phyloP scores from a whole-genome alignment of 2,113 vertebrate genomes.

The Chaetodon trifascialis region DNA sequence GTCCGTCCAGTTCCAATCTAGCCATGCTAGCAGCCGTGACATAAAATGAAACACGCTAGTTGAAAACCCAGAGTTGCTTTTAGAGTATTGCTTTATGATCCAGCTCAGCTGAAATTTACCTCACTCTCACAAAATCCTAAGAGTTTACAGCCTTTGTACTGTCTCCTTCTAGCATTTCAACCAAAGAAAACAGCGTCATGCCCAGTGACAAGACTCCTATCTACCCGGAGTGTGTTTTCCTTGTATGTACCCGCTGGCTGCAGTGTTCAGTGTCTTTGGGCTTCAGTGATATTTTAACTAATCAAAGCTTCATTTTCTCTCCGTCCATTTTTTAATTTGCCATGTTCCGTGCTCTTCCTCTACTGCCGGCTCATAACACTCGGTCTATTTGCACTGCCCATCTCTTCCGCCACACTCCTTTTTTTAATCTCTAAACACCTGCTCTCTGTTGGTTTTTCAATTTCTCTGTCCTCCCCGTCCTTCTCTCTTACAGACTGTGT shows the following conservation, averaged over 20 bases:
- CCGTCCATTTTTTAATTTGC: no score
- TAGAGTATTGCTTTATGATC: not conserved
- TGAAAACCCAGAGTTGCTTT: not conserved
- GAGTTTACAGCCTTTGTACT: not conserved
- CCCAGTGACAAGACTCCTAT: not conserved
- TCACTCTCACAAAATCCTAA: not conserved
- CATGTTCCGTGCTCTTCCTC: not conserved
- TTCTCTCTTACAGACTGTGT: constrained; percentile 13
- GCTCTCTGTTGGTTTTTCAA: constrained; percentile 41
- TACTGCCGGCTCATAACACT: constrained; percentile 9
- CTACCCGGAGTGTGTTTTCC: not conserved
- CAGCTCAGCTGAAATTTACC: not conserved
- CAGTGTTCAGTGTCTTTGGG: not conserved
- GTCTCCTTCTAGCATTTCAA: not conserved
- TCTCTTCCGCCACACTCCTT: constrained; percentile 7
- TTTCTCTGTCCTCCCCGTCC: constrained; percentile 7
- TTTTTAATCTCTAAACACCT: constrained; percentile 24
- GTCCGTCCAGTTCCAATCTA: no score
- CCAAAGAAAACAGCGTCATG: not conserved
- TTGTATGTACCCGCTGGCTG: not conserved
- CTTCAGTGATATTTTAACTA: not conserved
- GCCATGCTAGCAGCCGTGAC: not conserved
- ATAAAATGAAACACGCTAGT: not conserved
- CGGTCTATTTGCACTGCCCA: constrained; percentile 5
- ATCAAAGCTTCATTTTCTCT: not conserved